These are phyloP conservation scores for Lithodes maja DNA, from an alignment of 2,888 invertebrate species.

Conservation along the genomic window DNA sequence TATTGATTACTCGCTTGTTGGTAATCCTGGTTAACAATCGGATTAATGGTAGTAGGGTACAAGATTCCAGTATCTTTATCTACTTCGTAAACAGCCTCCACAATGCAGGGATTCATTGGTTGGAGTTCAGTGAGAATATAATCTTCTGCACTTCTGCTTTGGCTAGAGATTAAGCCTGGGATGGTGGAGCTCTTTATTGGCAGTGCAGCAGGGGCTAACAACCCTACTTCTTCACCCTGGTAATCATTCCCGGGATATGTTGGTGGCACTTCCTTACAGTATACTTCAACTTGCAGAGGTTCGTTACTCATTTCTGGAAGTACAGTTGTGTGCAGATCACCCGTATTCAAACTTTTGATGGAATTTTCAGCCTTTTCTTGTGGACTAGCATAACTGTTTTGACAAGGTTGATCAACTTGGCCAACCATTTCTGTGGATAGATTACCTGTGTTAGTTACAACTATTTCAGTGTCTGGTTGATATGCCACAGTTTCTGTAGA, in stretches of 20 bases:
- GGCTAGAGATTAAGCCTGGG: neutral
- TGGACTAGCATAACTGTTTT: too few species aligned
- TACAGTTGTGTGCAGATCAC: neutral
- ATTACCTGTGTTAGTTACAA: too few species aligned
- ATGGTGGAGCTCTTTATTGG: constrained; percentile 9
- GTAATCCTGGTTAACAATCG: neutral
- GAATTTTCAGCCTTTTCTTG: too few species aligned
- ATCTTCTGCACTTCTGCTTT: neutral
- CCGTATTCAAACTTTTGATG: neutral
- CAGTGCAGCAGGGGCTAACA: neutral
- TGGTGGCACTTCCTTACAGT: neutral
- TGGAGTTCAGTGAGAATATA: constrained; percentile 45
- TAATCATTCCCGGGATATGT: neutral
- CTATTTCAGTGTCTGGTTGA: too few species aligned
- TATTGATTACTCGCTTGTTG: too few species aligned
- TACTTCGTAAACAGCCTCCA: neutral
- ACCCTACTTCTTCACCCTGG: neutral
- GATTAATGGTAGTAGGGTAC: neutral
- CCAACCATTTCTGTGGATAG: too few species aligned
- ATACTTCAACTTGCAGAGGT: constrained; percentile 1
- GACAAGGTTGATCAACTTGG: too few species aligned
- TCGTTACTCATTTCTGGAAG: neutral
- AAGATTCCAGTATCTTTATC: neutral
- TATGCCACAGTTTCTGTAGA: neutral
- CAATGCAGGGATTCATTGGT: neutral